Evolutionary conservation across 1,140 invertebrate species (phyloP).

Genomic region (Bombus impatiens): DNA sequence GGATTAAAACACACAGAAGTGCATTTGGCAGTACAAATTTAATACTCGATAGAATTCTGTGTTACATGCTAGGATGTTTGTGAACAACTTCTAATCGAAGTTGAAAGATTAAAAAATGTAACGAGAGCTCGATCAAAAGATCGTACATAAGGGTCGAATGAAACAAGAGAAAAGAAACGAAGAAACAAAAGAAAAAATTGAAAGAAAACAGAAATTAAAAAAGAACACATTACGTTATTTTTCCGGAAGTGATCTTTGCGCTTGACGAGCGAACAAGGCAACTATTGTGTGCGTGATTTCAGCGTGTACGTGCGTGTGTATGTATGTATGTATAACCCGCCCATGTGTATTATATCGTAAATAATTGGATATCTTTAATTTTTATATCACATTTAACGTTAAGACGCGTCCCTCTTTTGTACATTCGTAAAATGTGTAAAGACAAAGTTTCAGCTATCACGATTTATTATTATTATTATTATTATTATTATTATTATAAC

Average conservation of each 20-base stretch:
- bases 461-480: slow-evolving; percentile 41
- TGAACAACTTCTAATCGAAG: slow-evolving; percentile 35
- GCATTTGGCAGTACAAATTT: slow-evolving; percentile 70
- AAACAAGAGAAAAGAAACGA: slow-evolving; percentile 8
- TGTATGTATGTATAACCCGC: slow-evolving; percentile 62
- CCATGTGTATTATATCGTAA: slow-evolving; percentile 69
- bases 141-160: slow-evolving; percentile 37
- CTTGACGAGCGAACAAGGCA: slow-evolving; percentile 48
- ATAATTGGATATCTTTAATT: slow-evolving; percentile 67
- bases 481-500: slow-evolving; percentile 55
- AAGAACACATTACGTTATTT: slow-evolving; percentile 25
- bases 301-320: slow-evolving; percentile 46
- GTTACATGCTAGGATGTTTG: slow-evolving; percentile 43
- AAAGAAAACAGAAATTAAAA: too few relatives aligned
- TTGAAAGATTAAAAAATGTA: slow-evolving; percentile 36
- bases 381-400: slow-evolving; percentile 65
- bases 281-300: slow-evolving; percentile 46
- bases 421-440: slow-evolving; percentile 77
- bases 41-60: slow-evolving; percentile 45
- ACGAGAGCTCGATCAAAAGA: slow-evolving; percentile 55
- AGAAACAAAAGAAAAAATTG: slow-evolving; percentile 10
- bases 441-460: slow-evolving; percentile 60
- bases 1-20: slow-evolving; percentile 26
- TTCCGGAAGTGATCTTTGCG: slow-evolving; percentile 38
- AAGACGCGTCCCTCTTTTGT: slow-evolving; percentile 70